phyloP scores from a whole-genome alignment of 2,113 vertebrate genomes.

The Pygoscelis antarcticus region DNA sequence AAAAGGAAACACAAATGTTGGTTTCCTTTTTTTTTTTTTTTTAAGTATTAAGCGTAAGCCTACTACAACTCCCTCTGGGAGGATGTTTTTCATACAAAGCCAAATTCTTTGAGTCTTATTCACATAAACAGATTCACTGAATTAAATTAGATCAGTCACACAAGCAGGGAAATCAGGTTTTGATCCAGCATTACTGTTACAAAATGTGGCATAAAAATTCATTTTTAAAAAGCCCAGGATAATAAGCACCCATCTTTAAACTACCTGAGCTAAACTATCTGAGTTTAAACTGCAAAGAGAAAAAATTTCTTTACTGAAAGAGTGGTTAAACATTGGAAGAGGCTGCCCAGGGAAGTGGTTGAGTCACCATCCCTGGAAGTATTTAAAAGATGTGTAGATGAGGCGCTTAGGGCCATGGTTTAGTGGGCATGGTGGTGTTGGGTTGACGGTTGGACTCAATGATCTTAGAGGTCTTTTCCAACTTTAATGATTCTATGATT shows the following conservation, averaged over 20 bases:
- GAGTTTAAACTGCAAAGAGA: too few species aligned
- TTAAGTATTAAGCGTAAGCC: neutral
- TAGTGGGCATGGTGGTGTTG: too few species aligned
- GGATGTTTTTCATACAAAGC: neutral
- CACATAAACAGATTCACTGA: neutral
- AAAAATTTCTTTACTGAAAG: too few species aligned
- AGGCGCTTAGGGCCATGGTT: too few species aligned
- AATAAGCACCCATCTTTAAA: neutral
- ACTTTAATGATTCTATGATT: too few species aligned
- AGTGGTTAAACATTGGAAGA: too few species aligned
- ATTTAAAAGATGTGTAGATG: too few species aligned
- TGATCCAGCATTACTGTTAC: neutral
- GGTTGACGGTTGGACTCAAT: too few species aligned
- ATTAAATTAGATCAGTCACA: neutral
- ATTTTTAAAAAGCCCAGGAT: neutral
- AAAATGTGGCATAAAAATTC: neutral
- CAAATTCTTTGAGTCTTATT: neutral
- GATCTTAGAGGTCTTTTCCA: too few species aligned
- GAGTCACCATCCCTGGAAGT: too few species aligned
- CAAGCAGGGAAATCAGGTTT: neutral
- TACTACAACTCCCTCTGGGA: conserved; percentile 8
- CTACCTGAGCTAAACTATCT: too few species aligned
- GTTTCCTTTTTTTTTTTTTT: neutral
- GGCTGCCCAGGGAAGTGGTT: too few species aligned
- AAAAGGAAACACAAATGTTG: neutral